phyloP scores from a whole-genome alignment of 2,888 invertebrate species.

The Oscheius sp. region DNA sequence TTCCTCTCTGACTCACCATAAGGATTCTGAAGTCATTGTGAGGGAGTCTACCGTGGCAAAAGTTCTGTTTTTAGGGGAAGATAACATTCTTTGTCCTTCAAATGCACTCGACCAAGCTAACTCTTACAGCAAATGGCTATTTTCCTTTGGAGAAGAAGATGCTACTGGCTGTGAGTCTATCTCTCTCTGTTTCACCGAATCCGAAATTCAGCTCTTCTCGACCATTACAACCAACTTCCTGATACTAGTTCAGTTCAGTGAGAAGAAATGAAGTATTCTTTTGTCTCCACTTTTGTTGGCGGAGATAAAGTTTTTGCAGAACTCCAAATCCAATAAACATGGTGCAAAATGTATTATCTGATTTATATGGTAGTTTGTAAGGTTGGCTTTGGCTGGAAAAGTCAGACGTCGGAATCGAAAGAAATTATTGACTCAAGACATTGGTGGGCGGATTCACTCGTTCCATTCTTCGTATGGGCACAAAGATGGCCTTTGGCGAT shows the following conservation, averaged over 20 bases:
- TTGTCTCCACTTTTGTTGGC: neutral
- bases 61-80: neutral
- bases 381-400: too few relatives aligned
- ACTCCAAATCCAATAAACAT: too few relatives aligned
- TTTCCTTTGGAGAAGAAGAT: slow-evolving; percentile 7
- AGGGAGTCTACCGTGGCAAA: neutral
- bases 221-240: slow-evolving; percentile 11
- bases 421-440: too few relatives aligned
- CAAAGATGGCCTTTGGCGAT: too few relatives aligned
- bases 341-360: too few relatives aligned
- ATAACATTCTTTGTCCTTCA: slow-evolving; percentile 1
- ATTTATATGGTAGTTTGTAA: too few relatives aligned
- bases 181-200: neutral
- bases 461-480: too few relatives aligned
- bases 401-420: too few relatives aligned
- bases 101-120: slow-evolving; percentile 7
- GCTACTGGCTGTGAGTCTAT: neutral
- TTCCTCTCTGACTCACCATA: neutral
- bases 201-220: slow-evolving; percentile 3
- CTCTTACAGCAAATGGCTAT: neutral
- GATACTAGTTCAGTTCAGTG: slow-evolving; percentile 10
- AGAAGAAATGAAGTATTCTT: neutral
- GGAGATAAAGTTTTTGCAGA: too few relatives aligned
- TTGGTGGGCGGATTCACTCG: too few relatives aligned
- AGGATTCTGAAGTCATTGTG: neutral